Evolutionary conservation across 2,113 vertebrate genomes (phyloP).

Genomic region (Cyanoramphus novaezelandiae): DNA sequence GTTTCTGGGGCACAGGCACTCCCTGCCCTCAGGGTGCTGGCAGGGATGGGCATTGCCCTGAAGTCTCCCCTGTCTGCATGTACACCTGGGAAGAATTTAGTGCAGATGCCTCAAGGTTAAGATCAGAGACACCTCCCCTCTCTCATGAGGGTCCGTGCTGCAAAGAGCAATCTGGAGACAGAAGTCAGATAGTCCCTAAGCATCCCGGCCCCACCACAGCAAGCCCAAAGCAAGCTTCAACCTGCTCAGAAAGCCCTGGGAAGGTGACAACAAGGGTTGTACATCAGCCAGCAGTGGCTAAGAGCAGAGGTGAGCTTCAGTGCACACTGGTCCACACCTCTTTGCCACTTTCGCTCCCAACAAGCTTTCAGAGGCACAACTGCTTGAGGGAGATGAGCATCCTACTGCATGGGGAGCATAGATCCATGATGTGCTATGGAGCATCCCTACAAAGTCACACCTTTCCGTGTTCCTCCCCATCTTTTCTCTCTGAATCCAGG

Average conservation of each 20-base stretch:
- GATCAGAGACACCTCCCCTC: not conserved
- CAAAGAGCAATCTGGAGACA: accelerated
- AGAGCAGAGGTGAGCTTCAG: accelerated
- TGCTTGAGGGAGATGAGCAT: accelerated
- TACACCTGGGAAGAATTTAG: not conserved
- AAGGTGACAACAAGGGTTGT: not conserved
- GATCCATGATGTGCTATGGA: accelerated
- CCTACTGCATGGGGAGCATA: accelerated
- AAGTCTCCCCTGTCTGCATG: accelerated
- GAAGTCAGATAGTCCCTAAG: accelerated
- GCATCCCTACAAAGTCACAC: accelerated
- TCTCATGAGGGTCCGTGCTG: not conserved
- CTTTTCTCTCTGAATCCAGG: not conserved
- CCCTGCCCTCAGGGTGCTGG: not conserved
- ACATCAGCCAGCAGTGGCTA: not conserved
- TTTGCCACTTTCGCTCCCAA: accelerated
- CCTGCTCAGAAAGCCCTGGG: not conserved
- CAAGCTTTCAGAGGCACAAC: not conserved
- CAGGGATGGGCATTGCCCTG: not conserved
- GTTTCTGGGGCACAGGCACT: accelerated
- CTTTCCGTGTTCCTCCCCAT: accelerated
- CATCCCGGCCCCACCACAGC: not conserved
- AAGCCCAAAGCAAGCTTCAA: not conserved
- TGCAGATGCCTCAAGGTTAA: not conserved
- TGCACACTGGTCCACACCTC: accelerated